Base-by-base conservation (phyloP, 2,113 vertebrate genomes). In the Cavia aperea region DNA sequence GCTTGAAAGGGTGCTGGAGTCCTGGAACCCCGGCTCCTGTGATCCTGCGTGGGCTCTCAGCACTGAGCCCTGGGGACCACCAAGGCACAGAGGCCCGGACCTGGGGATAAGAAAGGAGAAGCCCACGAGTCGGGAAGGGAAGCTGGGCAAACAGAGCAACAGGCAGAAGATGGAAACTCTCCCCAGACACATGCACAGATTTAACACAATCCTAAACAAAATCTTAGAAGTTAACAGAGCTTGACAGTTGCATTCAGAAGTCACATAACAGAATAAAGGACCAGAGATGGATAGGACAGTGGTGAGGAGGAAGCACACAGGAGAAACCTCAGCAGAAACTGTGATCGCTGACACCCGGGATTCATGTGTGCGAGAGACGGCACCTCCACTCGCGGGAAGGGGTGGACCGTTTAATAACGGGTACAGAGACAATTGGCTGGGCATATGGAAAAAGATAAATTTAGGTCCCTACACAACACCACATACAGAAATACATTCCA, bases 371-470 rank as follows among this genome's bases (percentile, higher is more conserved):
- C 2, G 54, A 39, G 56, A 36, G 36, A n/a, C 0, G 0, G 31
- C 33, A 0, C 11, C 75, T 56, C 46, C 4, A 5, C 2, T 62
- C 0, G 2, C 19, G 6, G 49, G 31, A 46, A 36, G 24, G 24
- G 31, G 24, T 0, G 36, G 81, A 18, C 78, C 23, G 4, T 7
- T 39, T 58, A 82, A 51, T 49, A 33, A 49, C 16, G 0, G 14
- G 87, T n/a, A 65, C 11, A 24, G 31, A 58, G 88, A 72, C 92
- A 83, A 88, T 7, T 70, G 83, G 86, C 65, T 7, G 26, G 89
- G 83, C 96, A 85, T 77, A 79, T 68, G 95, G 93, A 86, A 86
- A 88, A n/a, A 49, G 60, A 46, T 87, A 81, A 89, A 89, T 87
- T 95, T 93, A 90, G 89, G 72, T 33, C 54, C 14, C 49, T 26